These are phyloP conservation scores for Salminus brasiliensis DNA, from an alignment of 2,113 vertebrate genomes.

Conservation along the genomic window DNA sequence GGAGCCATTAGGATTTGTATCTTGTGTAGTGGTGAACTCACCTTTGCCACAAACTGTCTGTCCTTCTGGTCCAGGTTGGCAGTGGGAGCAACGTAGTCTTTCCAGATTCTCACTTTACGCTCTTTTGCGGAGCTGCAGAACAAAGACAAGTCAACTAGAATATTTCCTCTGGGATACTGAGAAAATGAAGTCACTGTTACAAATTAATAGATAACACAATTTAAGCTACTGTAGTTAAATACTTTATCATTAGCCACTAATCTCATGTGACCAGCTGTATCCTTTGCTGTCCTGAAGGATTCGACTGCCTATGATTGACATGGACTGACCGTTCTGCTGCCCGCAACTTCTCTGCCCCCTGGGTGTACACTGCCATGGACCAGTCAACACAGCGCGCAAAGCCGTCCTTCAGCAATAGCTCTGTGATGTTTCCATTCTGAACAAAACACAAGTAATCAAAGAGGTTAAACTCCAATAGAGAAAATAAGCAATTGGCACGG, in stretches of 20 bases:
- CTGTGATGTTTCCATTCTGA: slow-evolving; percentile 97
- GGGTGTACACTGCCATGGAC: slow-evolving; percentile 95
- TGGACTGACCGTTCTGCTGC: slow-evolving; percentile 85
- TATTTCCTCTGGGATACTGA: neutral
- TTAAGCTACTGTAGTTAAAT: neutral
- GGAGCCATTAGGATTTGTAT: no score
- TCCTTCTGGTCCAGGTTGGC: slow-evolving; percentile 98
- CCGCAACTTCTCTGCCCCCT: slow-evolving; percentile 92
- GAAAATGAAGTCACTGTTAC: neutral
- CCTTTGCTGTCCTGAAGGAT: neutral
- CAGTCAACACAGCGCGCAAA: slow-evolving; percentile 97
- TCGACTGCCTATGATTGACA: neutral
- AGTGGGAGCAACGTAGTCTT: slow-evolving; percentile 95
- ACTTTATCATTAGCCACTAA: neutral
- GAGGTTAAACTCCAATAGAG: neutral
- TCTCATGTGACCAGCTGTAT: neutral
- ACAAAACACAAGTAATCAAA: neutral
- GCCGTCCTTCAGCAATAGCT: slow-evolving; percentile 92
- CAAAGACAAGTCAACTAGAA: neutral
- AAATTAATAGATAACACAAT: no score
- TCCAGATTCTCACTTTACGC: slow-evolving; percentile 93
- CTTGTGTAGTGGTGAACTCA: slow-evolving; percentile 69
- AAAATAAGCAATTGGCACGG: neutral
- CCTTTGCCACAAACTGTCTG: slow-evolving; percentile 97
- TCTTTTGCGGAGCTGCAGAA: slow-evolving; percentile 89